These are phyloP conservation scores for Caenorhabditis afra DNA, from an alignment of 2,888 invertebrate genomes.

Conservation along the genomic window DNA sequence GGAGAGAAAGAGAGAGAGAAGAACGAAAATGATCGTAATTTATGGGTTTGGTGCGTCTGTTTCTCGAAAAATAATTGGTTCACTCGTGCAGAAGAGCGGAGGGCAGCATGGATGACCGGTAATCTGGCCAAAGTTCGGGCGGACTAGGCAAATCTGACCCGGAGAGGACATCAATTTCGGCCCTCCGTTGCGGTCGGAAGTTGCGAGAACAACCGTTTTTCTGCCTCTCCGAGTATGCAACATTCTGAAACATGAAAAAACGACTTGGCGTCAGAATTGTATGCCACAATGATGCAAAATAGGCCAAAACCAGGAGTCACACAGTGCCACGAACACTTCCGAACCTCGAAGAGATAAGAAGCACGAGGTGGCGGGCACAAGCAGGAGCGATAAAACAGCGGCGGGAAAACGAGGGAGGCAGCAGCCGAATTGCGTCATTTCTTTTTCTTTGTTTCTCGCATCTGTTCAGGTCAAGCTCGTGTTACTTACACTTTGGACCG, in stretches of 20 bases:
- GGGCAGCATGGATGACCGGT: background rate
- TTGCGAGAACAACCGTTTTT: too few relatives aligned
- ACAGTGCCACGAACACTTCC: background rate
- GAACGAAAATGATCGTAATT: conserved; percentile 23
- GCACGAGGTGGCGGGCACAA: conserved; percentile 10
- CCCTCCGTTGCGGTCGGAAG: too few relatives aligned
- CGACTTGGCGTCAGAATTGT: too few relatives aligned
- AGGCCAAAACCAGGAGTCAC: background rate
- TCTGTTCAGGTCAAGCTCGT: conserved; percentile 51
- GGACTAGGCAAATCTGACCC: background rate
- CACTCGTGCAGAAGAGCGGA: conserved; percentile 37
- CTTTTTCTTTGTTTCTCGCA: conserved; percentile 4
- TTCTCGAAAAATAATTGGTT: conserved; percentile 26
- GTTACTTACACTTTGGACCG: conserved; percentile 44
- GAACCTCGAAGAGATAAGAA: conserved; percentile 14
- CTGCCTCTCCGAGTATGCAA: too few relatives aligned
- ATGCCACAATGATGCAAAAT: conserved; percentile 20
- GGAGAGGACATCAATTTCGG: background rate
- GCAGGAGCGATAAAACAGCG: conserved; percentile 9
- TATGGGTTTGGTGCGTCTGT: conserved; percentile 11
- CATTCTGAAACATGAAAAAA: too few relatives aligned
- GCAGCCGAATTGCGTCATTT: conserved; percentile 45
- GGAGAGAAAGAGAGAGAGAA: background rate
- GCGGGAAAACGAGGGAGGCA: background rate
- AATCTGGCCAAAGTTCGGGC: background rate